Evolutionary conservation across 2,888 invertebrate species (phyloP).

Genomic region (Ochropacha duplaris): DNA sequence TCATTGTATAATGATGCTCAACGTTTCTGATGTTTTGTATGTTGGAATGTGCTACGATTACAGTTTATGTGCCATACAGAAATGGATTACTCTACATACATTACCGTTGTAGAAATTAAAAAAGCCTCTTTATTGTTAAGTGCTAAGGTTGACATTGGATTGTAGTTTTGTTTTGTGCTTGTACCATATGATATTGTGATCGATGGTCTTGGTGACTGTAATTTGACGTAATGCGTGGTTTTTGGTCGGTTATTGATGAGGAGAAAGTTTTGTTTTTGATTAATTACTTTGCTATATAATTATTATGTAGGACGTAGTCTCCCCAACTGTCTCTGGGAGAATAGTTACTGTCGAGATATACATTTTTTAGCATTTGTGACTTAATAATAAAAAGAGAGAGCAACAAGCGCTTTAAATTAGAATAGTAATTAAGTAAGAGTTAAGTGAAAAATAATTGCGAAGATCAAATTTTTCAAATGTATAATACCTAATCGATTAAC

Average conservation of each 20-base stretch:
- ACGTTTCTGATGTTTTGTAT: constrained; percentile 73
- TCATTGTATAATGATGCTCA: constrained; percentile 78
- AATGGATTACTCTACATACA: constrained; percentile 42
- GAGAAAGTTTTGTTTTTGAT: constrained; percentile 39
- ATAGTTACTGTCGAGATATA: too few relatives aligned
- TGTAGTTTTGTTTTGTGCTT: constrained; percentile 21
- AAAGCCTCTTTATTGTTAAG: constrained; percentile 12
- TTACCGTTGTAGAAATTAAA: constrained; percentile 1
- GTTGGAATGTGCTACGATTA: constrained; percentile 72
- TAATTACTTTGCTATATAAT: constrained; percentile 25
- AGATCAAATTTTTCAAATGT: too few relatives aligned
- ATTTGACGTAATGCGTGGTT: constrained; percentile 34
- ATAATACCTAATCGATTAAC: too few relatives aligned
- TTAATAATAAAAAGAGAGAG: too few relatives aligned
- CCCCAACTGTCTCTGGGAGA: constrained; percentile 3
- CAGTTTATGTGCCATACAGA: constrained; percentile 47
- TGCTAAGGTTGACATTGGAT: constrained; percentile 20
- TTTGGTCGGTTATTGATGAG: constrained; percentile 45
- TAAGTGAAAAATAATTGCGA: too few relatives aligned
- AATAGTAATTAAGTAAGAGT: too few relatives aligned
- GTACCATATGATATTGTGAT: constrained; percentile 40
- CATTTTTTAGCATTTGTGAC: too few relatives aligned
- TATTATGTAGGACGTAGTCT: constrained; percentile 1
- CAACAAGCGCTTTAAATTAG: too few relatives aligned
- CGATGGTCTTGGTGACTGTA: constrained; percentile 49